Percentiles rank a stretch among this genome's conserved stretches.
Conservation (phyloP, 2,888 invertebrate species). For the Trimorus sp. region DNA sequence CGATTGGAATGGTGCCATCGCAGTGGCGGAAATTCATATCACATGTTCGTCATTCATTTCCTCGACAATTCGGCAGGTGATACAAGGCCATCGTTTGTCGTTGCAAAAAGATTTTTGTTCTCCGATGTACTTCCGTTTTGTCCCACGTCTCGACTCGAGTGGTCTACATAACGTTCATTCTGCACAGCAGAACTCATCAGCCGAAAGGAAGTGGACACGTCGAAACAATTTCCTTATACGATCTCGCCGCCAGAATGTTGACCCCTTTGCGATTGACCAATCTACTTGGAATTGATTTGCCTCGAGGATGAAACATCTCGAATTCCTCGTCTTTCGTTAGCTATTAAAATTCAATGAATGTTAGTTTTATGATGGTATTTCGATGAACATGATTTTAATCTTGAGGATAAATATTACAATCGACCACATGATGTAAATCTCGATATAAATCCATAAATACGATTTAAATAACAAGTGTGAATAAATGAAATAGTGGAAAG, state of each 20-base stretch:
- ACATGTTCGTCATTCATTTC: constrained; percentile 65
- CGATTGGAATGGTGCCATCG: constrained; percentile 42
- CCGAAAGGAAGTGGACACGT: constrained; percentile 81
- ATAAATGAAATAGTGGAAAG: no score
- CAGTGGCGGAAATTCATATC: constrained; percentile 56
- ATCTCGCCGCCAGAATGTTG: constrained; percentile 71
- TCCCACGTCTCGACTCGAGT: constrained; percentile 64
- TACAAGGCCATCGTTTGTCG: constrained; percentile 58
- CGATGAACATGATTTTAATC: neutral
- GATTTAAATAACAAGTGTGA: no score
- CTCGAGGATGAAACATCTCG: constrained; percentile 59
- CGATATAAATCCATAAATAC: no score
- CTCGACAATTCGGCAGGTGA: constrained; percentile 64
- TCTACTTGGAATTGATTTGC: constrained; percentile 74
- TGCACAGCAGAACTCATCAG: constrained; percentile 80
- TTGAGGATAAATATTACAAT: neutral
- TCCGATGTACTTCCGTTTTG: constrained; percentile 64
- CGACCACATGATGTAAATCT: no score
- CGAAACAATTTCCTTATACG: constrained; percentile 81
- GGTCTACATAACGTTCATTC: constrained; percentile 61
- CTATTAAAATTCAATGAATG: neutral
- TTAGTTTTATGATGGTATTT: neutral
- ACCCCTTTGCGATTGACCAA: constrained; percentile 80
- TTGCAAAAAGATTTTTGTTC: constrained; percentile 65
- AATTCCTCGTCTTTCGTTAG: constrained; percentile 22